Base-by-base conservation (phyloP, 2,888 invertebrate genomes). In the Drosophila rubida region DNA sequence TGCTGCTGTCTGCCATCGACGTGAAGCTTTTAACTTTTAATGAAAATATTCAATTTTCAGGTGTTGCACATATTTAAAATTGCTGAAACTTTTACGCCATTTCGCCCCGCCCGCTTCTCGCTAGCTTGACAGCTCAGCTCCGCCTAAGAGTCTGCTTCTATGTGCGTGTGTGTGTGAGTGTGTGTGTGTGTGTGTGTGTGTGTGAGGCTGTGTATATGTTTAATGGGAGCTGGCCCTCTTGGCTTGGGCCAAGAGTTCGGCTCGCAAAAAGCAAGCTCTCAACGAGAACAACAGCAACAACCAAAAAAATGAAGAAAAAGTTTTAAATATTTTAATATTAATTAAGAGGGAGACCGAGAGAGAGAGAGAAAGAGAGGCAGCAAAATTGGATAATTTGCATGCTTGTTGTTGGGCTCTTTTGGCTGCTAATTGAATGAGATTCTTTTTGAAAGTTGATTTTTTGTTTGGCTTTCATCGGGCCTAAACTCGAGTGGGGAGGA, bases 41-140 rank as follows among this genome's bases (percentile, higher is more conserved):
- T 88, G 88, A 85, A 85, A 82, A 88, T 85, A 89, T 88, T 86
- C 84, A 83, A 75, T 75, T 80, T 76, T 74, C 80, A 84, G 88
- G 75, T 87, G 87, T 84, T 78, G 70, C 74, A 72, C 74, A 87
- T 75, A 84, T 85, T 79, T 70, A 87, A 76, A 63, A 86, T 69
- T 73, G 49, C 55, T 65, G 39, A 65, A 78, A 70, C 60, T 69
- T 77, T 77, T 51, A 23, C 39, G 45, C 54, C 53, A 53, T 73
- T 59, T 27, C 46, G 16, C 16, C 46, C 23, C 16, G 23, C 22
- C 37, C 53, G 4, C 30, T 16, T 13, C 5, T 55, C n/a, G 55
- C 53, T 50, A 39, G 41, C 46, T 19, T 44, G 14, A 57, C 57
- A 46, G 46, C 48, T 48, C 27, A 9, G 25, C 8, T 9, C n/a